phyloP scores from a whole-genome alignment of 2,113 vertebrate species.

The Phocoena phocoena region DNA sequence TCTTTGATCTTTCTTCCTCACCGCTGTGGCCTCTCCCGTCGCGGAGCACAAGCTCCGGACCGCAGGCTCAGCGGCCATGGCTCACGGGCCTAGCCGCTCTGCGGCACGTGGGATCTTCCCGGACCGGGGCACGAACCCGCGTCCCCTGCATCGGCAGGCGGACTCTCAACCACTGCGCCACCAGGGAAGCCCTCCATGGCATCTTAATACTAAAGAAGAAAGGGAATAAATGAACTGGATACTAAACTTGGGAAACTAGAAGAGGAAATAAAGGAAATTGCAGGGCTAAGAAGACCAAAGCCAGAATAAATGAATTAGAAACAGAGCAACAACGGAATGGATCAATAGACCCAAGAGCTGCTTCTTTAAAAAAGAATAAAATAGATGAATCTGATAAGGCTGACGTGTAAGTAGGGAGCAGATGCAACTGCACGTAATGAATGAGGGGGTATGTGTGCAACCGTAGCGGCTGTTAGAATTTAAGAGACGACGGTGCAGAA shows the following conservation, averaged over 20 bases:
- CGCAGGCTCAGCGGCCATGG: too few species aligned
- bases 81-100: too few species aligned
- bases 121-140: too few species aligned
- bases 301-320: neutral
- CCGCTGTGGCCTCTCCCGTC: too few species aligned
- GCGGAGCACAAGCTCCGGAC: too few species aligned
- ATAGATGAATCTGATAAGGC: neutral
- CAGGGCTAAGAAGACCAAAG: neutral
- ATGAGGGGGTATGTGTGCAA: accelerated
- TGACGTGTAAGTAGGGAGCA: neutral
- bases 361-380: neutral
- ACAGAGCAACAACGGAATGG: neutral
- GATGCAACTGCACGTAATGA: accelerated
- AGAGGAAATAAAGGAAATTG: neutral
- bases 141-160: too few species aligned
- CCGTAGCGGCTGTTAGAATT: neutral
- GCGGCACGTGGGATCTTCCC: too few species aligned
- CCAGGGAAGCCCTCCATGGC: neutral
- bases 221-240: neutral
- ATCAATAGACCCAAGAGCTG: neutral
- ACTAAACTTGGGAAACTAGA: neutral
- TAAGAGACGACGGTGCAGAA: neutral
- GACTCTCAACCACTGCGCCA: too few species aligned
- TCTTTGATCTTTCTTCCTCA: neutral
- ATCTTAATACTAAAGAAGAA: neutral